A percentile compares a stretch with the other conserved stretches of the same genome.
phyloP scores from a whole-genome alignment of 2,888 invertebrate species.

The Plagodis pulveraria region DNA sequence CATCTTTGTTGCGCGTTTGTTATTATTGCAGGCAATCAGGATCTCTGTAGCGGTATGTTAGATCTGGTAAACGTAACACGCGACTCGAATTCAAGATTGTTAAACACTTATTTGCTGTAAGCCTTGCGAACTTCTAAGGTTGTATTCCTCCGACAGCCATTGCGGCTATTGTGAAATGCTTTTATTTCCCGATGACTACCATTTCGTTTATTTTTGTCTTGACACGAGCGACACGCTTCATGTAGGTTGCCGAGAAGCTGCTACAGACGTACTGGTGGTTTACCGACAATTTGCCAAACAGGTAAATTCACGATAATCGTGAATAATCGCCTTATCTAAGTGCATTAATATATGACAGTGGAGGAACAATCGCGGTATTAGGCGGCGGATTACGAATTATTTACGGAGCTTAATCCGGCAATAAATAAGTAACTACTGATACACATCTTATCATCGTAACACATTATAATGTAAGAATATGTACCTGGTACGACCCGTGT shows the following conservation, averaged over 20 bases:
- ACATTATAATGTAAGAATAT: background rate
- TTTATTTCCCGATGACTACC: constrained; percentile 35
- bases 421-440: constrained; percentile 46
- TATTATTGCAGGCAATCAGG: background rate
- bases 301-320: constrained; percentile 47
- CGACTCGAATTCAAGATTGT: constrained; percentile 5
- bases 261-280: constrained; percentile 37
- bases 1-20: constrained; percentile 46
- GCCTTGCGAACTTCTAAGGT: constrained; percentile 41
- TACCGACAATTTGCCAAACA: constrained; percentile 38
- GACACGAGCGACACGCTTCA: constrained; percentile 26
- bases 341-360: constrained; percentile 44
- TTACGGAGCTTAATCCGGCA: constrained; percentile 44
- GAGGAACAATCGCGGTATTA: constrained; percentile 52
- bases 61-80: constrained; percentile 1
- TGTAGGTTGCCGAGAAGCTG: constrained; percentile 30
- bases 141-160: constrained; percentile 61
- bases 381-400: constrained; percentile 49
- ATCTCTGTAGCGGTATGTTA: constrained; percentile 1
- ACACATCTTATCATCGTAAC: constrained; percentile 19
- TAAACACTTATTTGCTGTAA: constrained; percentile 11
- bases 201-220: constrained; percentile 27
- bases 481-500: constrained; percentile 1
- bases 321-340: constrained; percentile 48
- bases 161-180: constrained; percentile 24